phyloP scores from a whole-genome alignment of 2,797 vertebrate species.

The Chelidonichthys spinosus region DNA sequence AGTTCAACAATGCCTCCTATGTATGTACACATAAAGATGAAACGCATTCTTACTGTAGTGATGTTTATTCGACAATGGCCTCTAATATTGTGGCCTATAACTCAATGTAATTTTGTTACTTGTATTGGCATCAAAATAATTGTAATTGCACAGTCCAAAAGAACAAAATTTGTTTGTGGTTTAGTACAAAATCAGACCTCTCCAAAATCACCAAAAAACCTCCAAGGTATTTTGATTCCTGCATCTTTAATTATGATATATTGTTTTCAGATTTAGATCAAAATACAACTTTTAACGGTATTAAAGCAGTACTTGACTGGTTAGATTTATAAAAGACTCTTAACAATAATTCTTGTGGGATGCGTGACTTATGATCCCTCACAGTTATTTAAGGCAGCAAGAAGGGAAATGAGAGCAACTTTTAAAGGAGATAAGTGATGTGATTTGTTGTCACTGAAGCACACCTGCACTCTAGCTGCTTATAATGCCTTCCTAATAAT shows the following conservation, averaged over 20 bases:
- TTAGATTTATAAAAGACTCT: background rate
- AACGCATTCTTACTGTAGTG: constrained; percentile 63
- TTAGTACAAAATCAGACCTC: background rate
- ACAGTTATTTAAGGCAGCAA: background rate
- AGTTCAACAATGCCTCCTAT: constrained; percentile 42
- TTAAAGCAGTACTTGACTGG: background rate
- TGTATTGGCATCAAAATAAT: background rate
- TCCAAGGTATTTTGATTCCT: background rate
- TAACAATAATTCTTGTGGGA: background rate
- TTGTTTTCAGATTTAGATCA: background rate
- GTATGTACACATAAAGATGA: constrained; percentile 57
- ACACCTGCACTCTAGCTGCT: constrained; percentile 22
- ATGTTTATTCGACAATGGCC: constrained; percentile 52
- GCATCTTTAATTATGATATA: background rate
- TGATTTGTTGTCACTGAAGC: constrained; percentile 7
- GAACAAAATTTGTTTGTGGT: background rate
- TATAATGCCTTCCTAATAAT: constrained; percentile 7
- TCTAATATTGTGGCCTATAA: constrained; percentile 5
- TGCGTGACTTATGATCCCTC: background rate
- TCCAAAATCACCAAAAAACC: background rate
- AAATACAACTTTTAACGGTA: constrained; percentile 3
- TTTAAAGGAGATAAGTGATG: constrained; percentile 6
- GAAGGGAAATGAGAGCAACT: background rate
- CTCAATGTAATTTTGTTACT: background rate
- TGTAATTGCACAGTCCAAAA: background rate